phyloP scores from a whole-genome alignment of 1,140 invertebrate species.

The Probaryconus sp. region DNA sequence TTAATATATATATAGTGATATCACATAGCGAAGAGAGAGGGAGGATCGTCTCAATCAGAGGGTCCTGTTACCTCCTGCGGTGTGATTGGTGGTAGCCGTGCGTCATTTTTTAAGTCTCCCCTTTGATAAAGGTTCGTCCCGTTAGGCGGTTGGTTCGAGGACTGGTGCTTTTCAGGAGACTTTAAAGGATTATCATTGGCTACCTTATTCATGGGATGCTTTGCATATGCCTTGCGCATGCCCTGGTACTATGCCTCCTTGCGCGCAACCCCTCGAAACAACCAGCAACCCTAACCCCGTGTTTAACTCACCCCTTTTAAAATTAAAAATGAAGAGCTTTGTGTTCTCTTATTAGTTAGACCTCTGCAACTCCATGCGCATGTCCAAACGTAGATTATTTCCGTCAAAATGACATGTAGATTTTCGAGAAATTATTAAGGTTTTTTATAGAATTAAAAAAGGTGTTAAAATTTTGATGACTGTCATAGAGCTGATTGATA shows the following conservation, averaged over 20 bases:
- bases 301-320: constrained; percentile 56
- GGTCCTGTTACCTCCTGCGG: constrained; percentile 65
- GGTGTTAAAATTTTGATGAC: no score
- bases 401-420: constrained; percentile 24
- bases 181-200: constrained; percentile 72
- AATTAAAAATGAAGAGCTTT: constrained; percentile 57
- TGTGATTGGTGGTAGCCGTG: constrained; percentile 74
- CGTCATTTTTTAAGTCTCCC: constrained; percentile 75
- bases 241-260: constrained; percentile 44
- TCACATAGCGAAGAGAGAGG: constrained; percentile 2
- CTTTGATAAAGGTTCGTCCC: constrained; percentile 68
- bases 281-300: constrained; percentile 44
- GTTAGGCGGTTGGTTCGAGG: constrained; percentile 52
- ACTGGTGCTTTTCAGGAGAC: constrained; percentile 31
- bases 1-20: constrained; percentile 53
- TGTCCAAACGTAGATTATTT: background rate
- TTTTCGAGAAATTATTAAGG: background rate
- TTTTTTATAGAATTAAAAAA: no score
- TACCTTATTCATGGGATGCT: constrained; percentile 36
- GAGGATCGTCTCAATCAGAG: constrained; percentile 70
- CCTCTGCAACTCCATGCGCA: constrained; percentile 21
- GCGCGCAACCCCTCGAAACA: constrained; percentile 36
- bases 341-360: constrained; percentile 33
- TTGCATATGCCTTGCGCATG: constrained; percentile 68
- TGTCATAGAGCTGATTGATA: no score